These are phyloP conservation scores for Silurus lanzhouensis DNA, from an alignment of 2,797 vertebrate species.

Conservation along the genomic window DNA sequence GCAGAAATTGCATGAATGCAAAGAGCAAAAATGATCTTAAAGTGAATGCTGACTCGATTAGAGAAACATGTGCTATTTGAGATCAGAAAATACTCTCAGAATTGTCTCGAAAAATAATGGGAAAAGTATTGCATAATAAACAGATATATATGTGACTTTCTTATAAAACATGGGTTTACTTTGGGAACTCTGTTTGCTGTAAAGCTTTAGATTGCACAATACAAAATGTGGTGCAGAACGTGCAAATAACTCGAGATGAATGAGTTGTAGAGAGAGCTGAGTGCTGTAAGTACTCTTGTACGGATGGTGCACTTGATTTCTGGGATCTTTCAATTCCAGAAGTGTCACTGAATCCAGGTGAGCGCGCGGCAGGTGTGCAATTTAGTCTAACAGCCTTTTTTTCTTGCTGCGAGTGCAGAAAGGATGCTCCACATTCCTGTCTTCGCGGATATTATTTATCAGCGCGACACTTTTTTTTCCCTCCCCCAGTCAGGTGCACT, in stretches of 20 bases:
- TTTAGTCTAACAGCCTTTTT: conserved; percentile 32
- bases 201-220: background rate
- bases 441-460: conserved; percentile 18
- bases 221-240: conserved; percentile 17
- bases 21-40: background rate
- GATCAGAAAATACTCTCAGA: background rate
- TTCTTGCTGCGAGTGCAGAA: conserved; percentile 31
- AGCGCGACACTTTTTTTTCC: background rate
- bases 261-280: conserved; percentile 20
- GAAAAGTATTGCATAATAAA: no score
- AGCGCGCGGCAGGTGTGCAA: conserved; percentile 41
- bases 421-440: conserved; percentile 11
- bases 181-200: background rate
- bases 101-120: background rate
- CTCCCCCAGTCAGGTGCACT: background rate
- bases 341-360: conserved; percentile 56
- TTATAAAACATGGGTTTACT: no score
- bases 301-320: conserved; percentile 61
- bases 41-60: background rate
- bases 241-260: background rate
- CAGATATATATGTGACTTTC: no score
- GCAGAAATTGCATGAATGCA: background rate
- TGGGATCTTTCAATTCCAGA: conserved; percentile 61
- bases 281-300: conserved; percentile 39
- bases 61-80: background rate